Base-by-base conservation (phyloP, 2,797 vertebrate genomes). In the Sparidentex hasta region DNA sequence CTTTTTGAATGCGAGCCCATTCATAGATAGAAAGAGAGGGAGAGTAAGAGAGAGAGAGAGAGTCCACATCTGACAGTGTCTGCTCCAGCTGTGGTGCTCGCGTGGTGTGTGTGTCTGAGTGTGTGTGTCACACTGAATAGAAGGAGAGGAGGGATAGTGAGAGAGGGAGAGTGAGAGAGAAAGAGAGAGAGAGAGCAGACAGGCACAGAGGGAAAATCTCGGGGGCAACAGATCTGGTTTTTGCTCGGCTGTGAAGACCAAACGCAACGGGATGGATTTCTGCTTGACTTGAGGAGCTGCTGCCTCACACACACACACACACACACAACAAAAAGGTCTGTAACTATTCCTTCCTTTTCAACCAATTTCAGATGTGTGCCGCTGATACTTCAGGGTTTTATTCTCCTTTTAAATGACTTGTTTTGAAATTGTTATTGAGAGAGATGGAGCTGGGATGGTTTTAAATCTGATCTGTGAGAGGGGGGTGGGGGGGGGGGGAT, bases 231-330 rank as follows among this genome's bases (percentile, higher is more conserved):
- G 84, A 88, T 88, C 82, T 79, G 84, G 83, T 89, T 82, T 83
- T 82, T 83, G 80, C 77, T 80, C 52, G 27, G 76, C 84, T 85
- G 75, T 29, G 68, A 70, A 88, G 78, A 86, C 81, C 75, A 78
- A 81, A 88, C 73, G 58, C 58, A 76, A 73, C 82, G 56, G 84
- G 73, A 92, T 90, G 90, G 90, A 91, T 93, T 88, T 90, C 86
- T 84, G 86, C 85, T 76, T 59, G 33, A 92, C 58, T 70, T 93
- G 87, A 78, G 71, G 67, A 86, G 55, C 44, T 65, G 71, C 82
- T 27, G 79, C 78, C 56, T 71, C 59, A 54, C 55, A 81, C 50
- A 47, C 56, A 79, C 43, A 7, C 1, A 33, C 27, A 27, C 27
- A 27, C 27, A 29, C 29, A 7, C 1, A 33, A 4, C 5, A 48